Evolutionary conservation across 2,113 vertebrate genomes (phyloP).

Genomic region (Calypte anna): DNA sequence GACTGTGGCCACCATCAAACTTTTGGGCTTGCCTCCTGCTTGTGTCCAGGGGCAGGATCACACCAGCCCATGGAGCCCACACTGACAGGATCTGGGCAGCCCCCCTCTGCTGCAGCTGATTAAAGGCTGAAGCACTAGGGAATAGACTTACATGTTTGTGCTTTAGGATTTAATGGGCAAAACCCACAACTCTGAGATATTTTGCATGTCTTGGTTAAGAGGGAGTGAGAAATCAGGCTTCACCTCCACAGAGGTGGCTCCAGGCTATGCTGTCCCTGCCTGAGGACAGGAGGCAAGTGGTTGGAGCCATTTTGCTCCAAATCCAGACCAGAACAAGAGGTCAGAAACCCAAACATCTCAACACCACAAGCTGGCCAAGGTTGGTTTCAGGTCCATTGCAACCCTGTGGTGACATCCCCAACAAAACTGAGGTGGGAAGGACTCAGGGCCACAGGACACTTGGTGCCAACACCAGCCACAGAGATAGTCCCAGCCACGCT

Average conservation of each 20-base stretch:
- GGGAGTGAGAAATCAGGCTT: not conserved
- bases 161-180: not conserved
- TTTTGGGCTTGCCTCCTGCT: not conserved
- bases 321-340: not conserved
- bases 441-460: not conserved
- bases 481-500: not conserved
- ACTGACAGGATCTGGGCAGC: not conserved
- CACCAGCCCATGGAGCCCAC: rapidly evolving
- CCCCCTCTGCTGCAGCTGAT: not conserved
- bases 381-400: not conserved
- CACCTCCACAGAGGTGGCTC: rapidly evolving
- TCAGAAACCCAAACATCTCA: not conserved
- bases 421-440: not conserved
- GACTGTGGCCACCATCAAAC: not conserved
- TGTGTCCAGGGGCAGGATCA: rapidly evolving
- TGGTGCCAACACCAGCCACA: not conserved
- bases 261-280: not conserved
- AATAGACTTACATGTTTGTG: not conserved
- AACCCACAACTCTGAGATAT: not conserved
- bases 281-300: rapidly evolving
- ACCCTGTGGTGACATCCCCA: not conserved
- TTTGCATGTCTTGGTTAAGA: not conserved
- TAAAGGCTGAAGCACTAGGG: not conserved
- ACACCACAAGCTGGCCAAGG: not conserved
- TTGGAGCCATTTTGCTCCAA: not conserved